Conservation (phyloP, 2,797 vertebrate species). For the Gymnothorax javanicus region DNA sequence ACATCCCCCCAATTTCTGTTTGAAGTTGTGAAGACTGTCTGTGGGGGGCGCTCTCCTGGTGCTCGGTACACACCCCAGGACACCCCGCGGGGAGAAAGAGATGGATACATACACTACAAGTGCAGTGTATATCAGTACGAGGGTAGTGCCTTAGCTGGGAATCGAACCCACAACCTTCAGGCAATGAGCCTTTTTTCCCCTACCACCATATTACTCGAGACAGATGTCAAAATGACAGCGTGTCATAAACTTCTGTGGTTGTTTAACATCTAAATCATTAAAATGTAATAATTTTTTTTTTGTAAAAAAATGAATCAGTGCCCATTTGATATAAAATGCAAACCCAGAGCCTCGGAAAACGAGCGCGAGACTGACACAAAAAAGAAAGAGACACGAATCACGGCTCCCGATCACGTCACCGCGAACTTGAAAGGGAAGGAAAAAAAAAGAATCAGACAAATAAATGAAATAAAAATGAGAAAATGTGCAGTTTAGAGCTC, state of each 20-base stretch:
- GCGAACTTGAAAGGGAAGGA: constrained; percentile 19
- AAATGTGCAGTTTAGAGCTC: not conserved
- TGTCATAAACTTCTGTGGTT: not conserved
- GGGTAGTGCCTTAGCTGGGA: too few relatives aligned
- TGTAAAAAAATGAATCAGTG: not conserved
- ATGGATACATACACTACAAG: not conserved
- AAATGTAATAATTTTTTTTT: not conserved
- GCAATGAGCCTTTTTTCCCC: too few relatives aligned
- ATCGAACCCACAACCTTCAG: too few relatives aligned
- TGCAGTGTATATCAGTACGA: too few relatives aligned
- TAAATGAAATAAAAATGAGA: constrained; percentile 27
- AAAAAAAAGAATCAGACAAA: constrained; percentile 28
- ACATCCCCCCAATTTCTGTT: not conserved
- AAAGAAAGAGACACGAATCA: not conserved
- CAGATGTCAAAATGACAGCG: not conserved
- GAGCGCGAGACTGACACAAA: not conserved
- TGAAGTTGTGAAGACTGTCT: constrained; percentile 22
- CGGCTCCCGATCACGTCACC: not conserved
- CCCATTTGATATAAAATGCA: not conserved
- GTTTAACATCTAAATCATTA: not conserved
- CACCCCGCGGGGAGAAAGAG: not conserved
- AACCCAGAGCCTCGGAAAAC: not conserved
- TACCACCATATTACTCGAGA: too few relatives aligned
- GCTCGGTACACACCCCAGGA: not conserved
- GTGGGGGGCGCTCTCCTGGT: not conserved